phyloP scores from a whole-genome alignment of 2,797 vertebrate genomes.

The Pseudotriccus pelzelni region DNA sequence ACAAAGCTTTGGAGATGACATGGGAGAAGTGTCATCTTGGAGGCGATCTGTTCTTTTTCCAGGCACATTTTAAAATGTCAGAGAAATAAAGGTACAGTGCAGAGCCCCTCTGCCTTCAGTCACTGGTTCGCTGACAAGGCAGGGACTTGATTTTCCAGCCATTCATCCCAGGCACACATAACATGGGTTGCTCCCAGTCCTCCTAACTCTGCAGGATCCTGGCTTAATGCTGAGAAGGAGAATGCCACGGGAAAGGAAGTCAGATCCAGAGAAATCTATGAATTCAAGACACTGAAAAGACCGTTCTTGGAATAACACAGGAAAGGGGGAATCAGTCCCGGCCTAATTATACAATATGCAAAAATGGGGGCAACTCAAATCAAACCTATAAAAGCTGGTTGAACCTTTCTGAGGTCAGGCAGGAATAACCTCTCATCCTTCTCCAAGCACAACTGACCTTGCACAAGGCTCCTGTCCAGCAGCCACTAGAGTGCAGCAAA shows the following conservation, averaged over 20 bases:
- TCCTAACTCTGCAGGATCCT: neutral
- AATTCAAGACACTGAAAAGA: neutral
- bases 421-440: neutral
- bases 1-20: neutral
- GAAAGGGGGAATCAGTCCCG: neutral
- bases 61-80: neutral
- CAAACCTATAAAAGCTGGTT: rapidly evolving
- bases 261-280: neutral
- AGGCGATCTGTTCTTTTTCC: neutral
- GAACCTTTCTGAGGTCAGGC: neutral
- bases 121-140: neutral
- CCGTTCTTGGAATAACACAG: neutral
- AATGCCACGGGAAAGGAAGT: neutral
- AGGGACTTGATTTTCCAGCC: neutral
- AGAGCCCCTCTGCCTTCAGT: neutral
- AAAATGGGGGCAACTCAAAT: neutral
- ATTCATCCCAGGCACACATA: rapidly evolving
- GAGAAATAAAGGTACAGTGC: neutral
- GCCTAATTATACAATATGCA: too few relatives aligned
- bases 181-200: neutral
- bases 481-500: constrained; percentile 3
- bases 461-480: neutral
- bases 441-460: neutral
- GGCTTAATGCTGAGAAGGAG: rapidly evolving
- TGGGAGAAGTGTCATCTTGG: too few relatives aligned